Conservation (phyloP, 2,797 vertebrate genomes). For the Zenarchopterus dispar region DNA sequence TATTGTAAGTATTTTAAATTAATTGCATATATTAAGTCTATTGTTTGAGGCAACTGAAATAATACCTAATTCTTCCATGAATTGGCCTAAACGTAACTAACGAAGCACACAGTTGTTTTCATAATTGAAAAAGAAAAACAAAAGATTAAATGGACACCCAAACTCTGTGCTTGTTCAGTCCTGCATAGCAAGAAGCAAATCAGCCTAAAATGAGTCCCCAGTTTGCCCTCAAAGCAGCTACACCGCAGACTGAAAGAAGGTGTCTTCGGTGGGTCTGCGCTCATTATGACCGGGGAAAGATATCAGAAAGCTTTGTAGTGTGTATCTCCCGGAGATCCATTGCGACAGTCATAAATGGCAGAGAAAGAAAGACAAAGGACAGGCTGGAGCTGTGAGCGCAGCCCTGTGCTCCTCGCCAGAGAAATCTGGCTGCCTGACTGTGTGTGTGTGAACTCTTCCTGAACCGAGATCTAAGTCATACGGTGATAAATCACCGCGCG, state of each 20-base stretch:
- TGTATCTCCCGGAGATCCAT: slow-evolving; percentile 52
- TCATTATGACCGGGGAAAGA: slow-evolving; percentile 48
- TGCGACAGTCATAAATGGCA: slow-evolving; percentile 63
- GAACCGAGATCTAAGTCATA: slow-evolving; percentile 99
- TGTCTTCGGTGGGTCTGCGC: slow-evolving; percentile 54
- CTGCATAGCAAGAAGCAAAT: slow-evolving; percentile 43
- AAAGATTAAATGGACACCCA: neutral
- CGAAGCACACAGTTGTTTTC: neutral
- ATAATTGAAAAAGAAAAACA: neutral
- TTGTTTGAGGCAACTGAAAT: neutral
- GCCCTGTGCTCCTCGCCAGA: slow-evolving; percentile 68
- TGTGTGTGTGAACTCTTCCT: slow-evolving; percentile 97
- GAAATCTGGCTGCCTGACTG: slow-evolving; percentile 74
- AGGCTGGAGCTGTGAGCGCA: slow-evolving; percentile 53
- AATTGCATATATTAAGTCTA: neutral
- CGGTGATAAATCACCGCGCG: slow-evolving; percentile 98
- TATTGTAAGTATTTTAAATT: too few species aligned
- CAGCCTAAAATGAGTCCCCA: slow-evolving; percentile 36
- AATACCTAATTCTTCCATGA: too few species aligned
- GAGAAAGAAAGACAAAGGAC: slow-evolving; percentile 73
- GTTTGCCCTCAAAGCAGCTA: slow-evolving; percentile 19
- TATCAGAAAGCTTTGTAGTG: slow-evolving; percentile 42
- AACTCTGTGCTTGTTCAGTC: slow-evolving; percentile 23
- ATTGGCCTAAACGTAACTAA: neutral
- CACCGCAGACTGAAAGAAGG: slow-evolving; percentile 56